Conservation (phyloP, 64 coral and sea anemone species). For the Trachythela sp. region DNA sequence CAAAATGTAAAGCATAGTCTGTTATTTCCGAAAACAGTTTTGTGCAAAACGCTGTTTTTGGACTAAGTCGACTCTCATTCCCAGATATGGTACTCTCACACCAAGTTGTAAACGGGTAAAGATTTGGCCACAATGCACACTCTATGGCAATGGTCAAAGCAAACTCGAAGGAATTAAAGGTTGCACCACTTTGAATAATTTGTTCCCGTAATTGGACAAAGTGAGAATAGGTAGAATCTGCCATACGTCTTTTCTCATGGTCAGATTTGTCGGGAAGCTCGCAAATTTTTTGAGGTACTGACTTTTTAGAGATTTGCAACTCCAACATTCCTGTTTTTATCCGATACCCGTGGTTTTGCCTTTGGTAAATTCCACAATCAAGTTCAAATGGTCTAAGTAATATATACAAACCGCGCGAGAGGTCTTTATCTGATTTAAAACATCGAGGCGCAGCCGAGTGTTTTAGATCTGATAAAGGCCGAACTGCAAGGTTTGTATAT, state of each 20-base stretch:
- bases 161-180: background rate
- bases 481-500: too few relatives aligned
- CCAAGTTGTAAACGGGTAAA: background rate
- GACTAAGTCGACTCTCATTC: background rate
- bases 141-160: background rate
- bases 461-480: too few relatives aligned
- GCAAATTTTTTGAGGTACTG: background rate
- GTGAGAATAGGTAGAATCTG: background rate
- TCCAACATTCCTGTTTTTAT: background rate
- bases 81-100: background rate
- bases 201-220: background rate
- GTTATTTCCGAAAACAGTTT: background rate
- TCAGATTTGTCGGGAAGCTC: background rate
- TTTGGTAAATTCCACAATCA: background rate
- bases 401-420: too few relatives aligned
- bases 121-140: background rate
- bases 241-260: background rate
- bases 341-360: background rate
- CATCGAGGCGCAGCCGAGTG: too few relatives aligned
- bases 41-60: background rate
- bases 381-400: background rate
- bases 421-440: too few relatives aligned
- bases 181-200: background rate
- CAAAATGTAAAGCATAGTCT: conserved; percentile 4
- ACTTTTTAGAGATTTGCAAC: background rate